Percentiles rank a stretch among this genome's conserved stretches.
Evolutionary conservation across 2,797 vertebrate species (phyloP).

Genomic region (Halcyon chelicuti): DNA sequence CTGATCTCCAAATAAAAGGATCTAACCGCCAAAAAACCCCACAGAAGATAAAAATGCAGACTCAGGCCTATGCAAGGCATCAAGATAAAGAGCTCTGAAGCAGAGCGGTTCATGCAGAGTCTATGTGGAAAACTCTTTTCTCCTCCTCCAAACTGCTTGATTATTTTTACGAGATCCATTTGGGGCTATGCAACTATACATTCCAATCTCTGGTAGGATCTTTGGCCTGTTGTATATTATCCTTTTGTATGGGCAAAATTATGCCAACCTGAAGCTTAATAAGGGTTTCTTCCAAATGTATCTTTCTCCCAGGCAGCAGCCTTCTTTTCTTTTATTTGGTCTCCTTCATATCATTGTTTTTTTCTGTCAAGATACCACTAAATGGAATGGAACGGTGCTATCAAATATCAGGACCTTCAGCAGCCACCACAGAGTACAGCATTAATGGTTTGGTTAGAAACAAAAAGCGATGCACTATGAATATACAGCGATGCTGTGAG

Average conservation of each 20-base stretch:
- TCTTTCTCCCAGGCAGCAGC: neutral
- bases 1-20: slow-evolving; percentile 1
- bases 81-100: neutral
- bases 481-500: fast-evolving
- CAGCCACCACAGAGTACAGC: neutral
- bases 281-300: neutral
- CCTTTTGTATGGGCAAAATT: neutral
- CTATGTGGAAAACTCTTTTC: neutral
- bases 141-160: neutral
- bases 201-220: neutral
- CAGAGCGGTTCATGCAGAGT: neutral
- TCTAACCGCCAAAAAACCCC: neutral
- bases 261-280: neutral
- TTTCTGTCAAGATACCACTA: neutral
- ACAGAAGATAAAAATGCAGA: neutral
- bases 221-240: neutral
- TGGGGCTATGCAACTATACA: neutral
- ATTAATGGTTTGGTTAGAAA: neutral
- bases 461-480: fast-evolving
- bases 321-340: neutral
- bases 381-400: neutral
- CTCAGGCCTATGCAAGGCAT: neutral
- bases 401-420: neutral
- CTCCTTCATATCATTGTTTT: neutral
- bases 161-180: neutral